Evolutionary conservation across 2,113 vertebrate genomes (phyloP), one percentile per base, ranked within the genome.

Genomic region (Lonchura striata): DNA sequence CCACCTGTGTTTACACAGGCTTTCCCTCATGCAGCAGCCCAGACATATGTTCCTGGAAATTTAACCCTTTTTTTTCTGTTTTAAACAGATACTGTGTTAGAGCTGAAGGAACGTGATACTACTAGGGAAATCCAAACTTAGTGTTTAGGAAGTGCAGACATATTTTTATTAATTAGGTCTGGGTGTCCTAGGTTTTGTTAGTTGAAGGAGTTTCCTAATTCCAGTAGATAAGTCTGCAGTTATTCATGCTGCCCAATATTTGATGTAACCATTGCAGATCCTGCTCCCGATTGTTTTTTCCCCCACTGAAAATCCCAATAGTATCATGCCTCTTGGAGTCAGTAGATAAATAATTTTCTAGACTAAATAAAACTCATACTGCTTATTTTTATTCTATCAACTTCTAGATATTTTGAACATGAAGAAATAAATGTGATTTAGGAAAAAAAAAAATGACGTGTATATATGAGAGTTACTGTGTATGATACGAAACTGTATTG

Each of bases 1-100:
- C 84, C 90, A 94, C 93, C 94, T 95, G 88, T 86, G 79, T 94
- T 96, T 82, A 95, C 81, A 94, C 52, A 86, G 52, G 39, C n/a
- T 95, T 78, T 49, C 30, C 75, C 95, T 95, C 76, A 88, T 94
- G 89, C 85, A 80, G 33, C 88, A 64, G 39, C 47, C 35, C 16
- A 49, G 37, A 90, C 30, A 11, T 78, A 68, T 47, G 41, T 81
- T 86, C 57, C 27, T 46, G 42, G 68, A 92, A 92, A 78, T 74
- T 83, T 75, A 92, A 83, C 44, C 64, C 37, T 7, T 63, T 84
- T 53, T 71, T 47, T 81, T 53, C 39, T 88, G 63, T 35, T 92
- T 85, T 47, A 52, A 84, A 63, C 60, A 78, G 24, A 93, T 41
- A 68, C 18, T 61, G 13, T 69, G 39, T 63, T 74, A 59, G 22